Conservation (phyloP, 1,140 invertebrate species). For the Fopius arisanus region DNA sequence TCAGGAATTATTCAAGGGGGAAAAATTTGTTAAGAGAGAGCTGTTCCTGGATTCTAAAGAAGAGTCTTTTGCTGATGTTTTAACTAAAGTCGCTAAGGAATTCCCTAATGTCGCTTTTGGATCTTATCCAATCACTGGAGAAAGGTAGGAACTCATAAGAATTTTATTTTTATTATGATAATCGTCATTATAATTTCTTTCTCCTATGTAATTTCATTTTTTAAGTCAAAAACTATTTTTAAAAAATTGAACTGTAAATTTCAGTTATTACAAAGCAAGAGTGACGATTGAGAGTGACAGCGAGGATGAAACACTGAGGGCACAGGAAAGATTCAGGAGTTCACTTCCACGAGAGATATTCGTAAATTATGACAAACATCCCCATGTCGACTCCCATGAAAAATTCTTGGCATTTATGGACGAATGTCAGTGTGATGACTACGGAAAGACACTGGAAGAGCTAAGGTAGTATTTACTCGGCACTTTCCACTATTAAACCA, state of each 20-base stretch:
- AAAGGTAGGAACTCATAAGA: slow-evolving; percentile 57
- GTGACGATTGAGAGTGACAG: slow-evolving; percentile 64
- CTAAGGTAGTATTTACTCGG: slow-evolving; percentile 39
- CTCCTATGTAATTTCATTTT: too few species aligned
- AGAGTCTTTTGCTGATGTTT: slow-evolving; percentile 57
- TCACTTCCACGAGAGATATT: slow-evolving; percentile 47
- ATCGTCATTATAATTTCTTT: too few species aligned
- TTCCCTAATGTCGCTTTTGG: slow-evolving; percentile 64
- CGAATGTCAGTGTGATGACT: slow-evolving; percentile 38
- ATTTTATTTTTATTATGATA: too few species aligned
- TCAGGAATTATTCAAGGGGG: slow-evolving; percentile 56
- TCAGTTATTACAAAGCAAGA: slow-evolving; percentile 63
- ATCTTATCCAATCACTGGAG: slow-evolving; percentile 63
- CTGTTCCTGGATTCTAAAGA: slow-evolving; percentile 63
- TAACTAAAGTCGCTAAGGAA: slow-evolving; percentile 59
- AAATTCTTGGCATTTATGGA: slow-evolving; percentile 45
- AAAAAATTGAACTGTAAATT: slow-evolving; percentile 39
- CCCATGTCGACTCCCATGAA: slow-evolving; percentile 36
- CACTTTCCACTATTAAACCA: slow-evolving; percentile 5
- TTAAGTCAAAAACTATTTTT: slow-evolving; percentile 23
- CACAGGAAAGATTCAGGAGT: slow-evolving; percentile 59
- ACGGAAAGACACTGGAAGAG: slow-evolving; percentile 29
- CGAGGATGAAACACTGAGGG: slow-evolving; percentile 50
- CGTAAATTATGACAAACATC: slow-evolving; percentile 44
- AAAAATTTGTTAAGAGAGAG: slow-evolving; percentile 56